Conservation (phyloP, 2,113 vertebrate genomes). For the Ranitomeya imitator region DNA sequence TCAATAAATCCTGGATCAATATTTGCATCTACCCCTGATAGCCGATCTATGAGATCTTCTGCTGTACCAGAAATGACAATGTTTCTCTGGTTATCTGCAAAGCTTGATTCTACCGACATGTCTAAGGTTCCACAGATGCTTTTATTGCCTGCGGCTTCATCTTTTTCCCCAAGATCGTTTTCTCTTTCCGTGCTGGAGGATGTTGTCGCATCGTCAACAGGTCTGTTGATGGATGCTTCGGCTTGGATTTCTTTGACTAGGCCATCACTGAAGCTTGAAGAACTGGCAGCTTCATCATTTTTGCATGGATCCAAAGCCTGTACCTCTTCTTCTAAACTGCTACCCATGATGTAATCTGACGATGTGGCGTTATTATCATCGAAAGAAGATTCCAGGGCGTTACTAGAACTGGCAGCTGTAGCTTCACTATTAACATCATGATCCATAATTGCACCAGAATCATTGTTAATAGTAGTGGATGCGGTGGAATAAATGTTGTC, state of each 20-base stretch:
- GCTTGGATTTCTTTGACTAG: not conserved
- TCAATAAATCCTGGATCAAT: conserved; percentile 59
- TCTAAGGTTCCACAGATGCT: conserved; percentile 29
- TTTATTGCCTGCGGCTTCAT: conserved; percentile 40
- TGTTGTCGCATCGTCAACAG: conserved; percentile 40
- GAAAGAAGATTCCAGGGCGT: not conserved
- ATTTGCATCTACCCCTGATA: not conserved
- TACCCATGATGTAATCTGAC: conserved; percentile 41
- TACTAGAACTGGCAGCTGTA: conserved; percentile 63
- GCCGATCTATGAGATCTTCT: conserved; percentile 61
- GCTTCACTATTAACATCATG: conserved; percentile 54
- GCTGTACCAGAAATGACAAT: conserved; percentile 72
- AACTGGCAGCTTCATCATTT: conserved; percentile 52
- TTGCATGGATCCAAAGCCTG: not conserved
- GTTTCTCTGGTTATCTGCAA: conserved; percentile 72
- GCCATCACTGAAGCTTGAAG: conserved; percentile 1
- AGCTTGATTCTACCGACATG: conserved; percentile 64
- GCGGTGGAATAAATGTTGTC: conserved; percentile 35
- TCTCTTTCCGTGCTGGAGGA: conserved; percentile 44
- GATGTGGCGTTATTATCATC: conserved; percentile 42
- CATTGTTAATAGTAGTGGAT: not conserved
- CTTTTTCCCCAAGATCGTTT: not conserved
- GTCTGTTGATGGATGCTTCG: not conserved
- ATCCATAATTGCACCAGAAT: not conserved
- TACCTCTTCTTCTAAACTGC: not conserved